Conservation (phyloP, 2,113 vertebrate genomes). For the Narcine bancroftii region DNA sequence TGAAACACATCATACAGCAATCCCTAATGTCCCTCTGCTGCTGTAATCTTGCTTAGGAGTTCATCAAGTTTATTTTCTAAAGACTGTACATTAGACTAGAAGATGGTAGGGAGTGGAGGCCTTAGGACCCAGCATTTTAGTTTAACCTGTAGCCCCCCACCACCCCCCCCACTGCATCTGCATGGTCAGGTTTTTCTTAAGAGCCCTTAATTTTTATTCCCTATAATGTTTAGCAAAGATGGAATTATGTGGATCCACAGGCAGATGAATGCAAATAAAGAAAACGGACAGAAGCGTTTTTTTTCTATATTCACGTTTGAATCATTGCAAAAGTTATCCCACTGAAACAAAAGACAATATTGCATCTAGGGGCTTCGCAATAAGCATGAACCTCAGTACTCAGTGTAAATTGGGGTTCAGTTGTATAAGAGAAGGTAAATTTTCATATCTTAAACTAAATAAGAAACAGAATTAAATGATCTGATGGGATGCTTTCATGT, state of each 20-base stretch:
- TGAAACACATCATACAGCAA: too few species aligned
- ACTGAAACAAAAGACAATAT: not conserved
- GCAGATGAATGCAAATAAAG: not conserved
- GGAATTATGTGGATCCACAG: not conserved
- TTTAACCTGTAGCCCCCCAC: too few species aligned
- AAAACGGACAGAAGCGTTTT: not conserved
- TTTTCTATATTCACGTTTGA: not conserved
- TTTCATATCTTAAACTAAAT: not conserved
- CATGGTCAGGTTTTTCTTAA: too few species aligned
- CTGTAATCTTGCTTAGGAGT: too few species aligned
- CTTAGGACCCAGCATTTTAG: too few species aligned
- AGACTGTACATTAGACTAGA: too few species aligned
- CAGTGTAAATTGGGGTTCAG: not conserved
- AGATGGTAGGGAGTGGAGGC: too few species aligned
- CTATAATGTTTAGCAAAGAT: not conserved
- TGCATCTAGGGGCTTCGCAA: not conserved
- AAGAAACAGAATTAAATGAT: not conserved
- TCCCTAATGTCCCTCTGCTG: too few species aligned
- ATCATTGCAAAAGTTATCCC: not conserved
- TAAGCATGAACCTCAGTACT: not conserved
- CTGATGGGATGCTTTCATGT: not conserved
- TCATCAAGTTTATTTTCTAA: too few species aligned
- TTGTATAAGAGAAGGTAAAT: not conserved
- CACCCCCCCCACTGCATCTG: too few species aligned
- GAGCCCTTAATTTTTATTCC: not conserved